A percentile compares a stretch with the other conserved stretches of the same genome.
phyloP scores from a whole-genome alignment of 2,888 invertebrate species.

The Athetis lepigone region DNA sequence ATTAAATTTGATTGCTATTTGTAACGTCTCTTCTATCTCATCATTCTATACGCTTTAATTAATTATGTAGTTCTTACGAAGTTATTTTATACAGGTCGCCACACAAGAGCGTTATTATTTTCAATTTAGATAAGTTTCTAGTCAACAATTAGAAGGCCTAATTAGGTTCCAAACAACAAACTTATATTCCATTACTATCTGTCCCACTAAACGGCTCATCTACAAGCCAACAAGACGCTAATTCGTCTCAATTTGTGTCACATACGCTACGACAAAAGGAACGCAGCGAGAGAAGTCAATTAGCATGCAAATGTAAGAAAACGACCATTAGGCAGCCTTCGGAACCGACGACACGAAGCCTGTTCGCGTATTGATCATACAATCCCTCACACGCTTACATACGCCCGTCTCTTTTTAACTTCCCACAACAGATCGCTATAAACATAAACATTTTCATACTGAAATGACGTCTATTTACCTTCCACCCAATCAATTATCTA shows the following conservation, averaged over 20 bases:
- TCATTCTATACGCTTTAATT: too few relatives aligned
- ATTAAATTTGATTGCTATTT: too few relatives aligned
- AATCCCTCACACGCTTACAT: conserved; percentile 88
- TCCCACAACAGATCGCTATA: conserved; percentile 89
- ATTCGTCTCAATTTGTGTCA: conserved; percentile 82
- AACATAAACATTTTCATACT: conserved; percentile 83
- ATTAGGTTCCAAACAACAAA: background rate
- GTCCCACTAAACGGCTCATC: conserved; percentile 55
- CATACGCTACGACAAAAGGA: conserved; percentile 81
- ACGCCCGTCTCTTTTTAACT: conserved; percentile 89
- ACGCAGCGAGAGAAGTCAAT: conserved; percentile 82
- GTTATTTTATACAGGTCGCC: too few relatives aligned
- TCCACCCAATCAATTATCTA: conserved; percentile 53
- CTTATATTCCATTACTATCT: conserved; percentile 23
- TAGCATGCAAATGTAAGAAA: conserved; percentile 91
- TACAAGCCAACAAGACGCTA: conserved; percentile 71
- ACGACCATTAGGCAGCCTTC: conserved; percentile 85
- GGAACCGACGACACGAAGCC: conserved; percentile 71
- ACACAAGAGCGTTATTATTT: too few relatives aligned
- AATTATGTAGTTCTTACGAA: too few relatives aligned
- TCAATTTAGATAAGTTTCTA: background rate
- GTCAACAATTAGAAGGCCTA: background rate
- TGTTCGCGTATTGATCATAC: conserved; percentile 86
- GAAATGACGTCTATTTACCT: conserved; percentile 73
- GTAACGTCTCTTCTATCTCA: too few relatives aligned